A percentile compares a stretch with the other conserved stretches of the same genome.
Evolutionary conservation across 2,888 invertebrate genomes (phyloP).

Genomic region (Ligdia adustata): DNA sequence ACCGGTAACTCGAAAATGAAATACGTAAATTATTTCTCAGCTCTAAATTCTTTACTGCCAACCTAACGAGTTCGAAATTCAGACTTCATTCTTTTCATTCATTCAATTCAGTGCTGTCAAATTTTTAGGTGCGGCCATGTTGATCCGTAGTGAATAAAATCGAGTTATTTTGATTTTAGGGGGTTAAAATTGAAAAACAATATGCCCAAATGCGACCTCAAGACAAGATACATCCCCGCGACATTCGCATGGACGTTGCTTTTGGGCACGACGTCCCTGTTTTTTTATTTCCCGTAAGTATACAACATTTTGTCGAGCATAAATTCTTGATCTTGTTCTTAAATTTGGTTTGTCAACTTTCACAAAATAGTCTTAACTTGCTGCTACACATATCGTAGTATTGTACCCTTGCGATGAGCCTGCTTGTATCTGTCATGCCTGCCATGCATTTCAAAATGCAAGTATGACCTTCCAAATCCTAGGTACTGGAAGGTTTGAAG

Average conservation of each 20-base stretch:
- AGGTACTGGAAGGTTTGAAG: conserved; percentile 5
- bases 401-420: conserved; percentile 54
- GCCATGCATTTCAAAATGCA: conserved; percentile 11
- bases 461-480: conserved; percentile 21
- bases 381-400: conserved; percentile 72
- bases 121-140: conserved; percentile 86
- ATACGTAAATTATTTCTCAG: too few relatives aligned
- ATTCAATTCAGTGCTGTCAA: conserved; percentile 57
- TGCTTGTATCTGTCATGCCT: conserved; percentile 38
- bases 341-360: conserved; percentile 80
- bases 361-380: conserved; percentile 71
- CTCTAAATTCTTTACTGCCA: conserved; percentile 34
- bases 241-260: conserved; percentile 99
- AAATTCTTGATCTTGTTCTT: conserved; percentile 67
- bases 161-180: conserved; percentile 75
- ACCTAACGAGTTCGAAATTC: conserved; percentile 9
- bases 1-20: too few relatives aligned
- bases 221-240: conserved; percentile 98
- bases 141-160: conserved; percentile 83
- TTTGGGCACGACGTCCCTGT: conserved; percentile 95
- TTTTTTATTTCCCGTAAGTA: conserved; percentile 99
- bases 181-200: conserved; percentile 80
- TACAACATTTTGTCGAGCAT: conserved; percentile 68
- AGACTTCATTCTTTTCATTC: conserved; percentile 21
- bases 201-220: conserved; percentile 98